phyloP scores from a whole-genome alignment of 1,140 invertebrate genomes.

The Ips typographus region DNA sequence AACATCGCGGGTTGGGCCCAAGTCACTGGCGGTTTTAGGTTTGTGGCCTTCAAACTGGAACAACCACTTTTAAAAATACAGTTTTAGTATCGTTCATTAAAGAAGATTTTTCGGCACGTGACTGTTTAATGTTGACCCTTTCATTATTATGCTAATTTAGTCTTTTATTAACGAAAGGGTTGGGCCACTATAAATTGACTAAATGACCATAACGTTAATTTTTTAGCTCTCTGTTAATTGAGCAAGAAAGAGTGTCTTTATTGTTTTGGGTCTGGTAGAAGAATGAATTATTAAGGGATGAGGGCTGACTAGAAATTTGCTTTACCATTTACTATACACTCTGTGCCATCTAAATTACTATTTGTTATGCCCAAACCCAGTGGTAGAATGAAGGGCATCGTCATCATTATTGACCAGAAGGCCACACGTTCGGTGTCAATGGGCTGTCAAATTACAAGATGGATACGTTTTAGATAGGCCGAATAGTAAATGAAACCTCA shows the following conservation, averaged over 20 bases:
- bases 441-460: conserved; percentile 29
- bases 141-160: conserved; percentile 8
- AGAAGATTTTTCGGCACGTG: not conserved
- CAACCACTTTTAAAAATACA: not conserved
- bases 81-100: not conserved
- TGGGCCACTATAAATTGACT: conserved; percentile 1
- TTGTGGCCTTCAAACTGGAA: not conserved
- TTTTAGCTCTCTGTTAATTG: not conserved
- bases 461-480: conserved; percentile 28
- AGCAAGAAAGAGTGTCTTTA: no score
- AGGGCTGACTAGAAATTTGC: not conserved
- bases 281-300: no score
- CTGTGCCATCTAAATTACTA: not conserved
- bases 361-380: conserved; percentile 10
- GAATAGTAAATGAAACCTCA: conserved; percentile 25
- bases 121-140: conserved; percentile 6
- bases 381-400: conserved; percentile 3
- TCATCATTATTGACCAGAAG: not conserved
- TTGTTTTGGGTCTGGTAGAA: no score
- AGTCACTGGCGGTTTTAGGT: not conserved
- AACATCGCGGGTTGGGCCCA: conserved; percentile 16
- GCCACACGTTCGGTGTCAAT: conserved; percentile 26
- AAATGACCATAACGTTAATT: conserved; percentile 1
- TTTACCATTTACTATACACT: not conserved
- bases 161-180: not conserved